Evolutionary conservation across 2,797 vertebrate genomes (phyloP), one percentile per base, ranked within the genome.

Genomic region (Sciaenops ocellatus): DNA sequence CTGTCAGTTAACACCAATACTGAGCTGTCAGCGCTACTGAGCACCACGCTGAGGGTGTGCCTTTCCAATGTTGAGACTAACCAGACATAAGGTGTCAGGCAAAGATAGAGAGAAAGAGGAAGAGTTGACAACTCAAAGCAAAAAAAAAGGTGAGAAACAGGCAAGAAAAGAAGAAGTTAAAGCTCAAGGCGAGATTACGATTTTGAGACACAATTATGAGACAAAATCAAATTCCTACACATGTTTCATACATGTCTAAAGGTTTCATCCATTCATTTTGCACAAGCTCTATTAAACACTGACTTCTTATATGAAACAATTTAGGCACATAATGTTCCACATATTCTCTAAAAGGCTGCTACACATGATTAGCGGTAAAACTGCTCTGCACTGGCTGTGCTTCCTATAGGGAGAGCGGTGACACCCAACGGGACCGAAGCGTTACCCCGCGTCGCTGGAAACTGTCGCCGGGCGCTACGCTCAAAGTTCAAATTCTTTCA

Each of bases 1-100:
- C 84, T 51, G 76, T 84, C 82, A 70, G 78, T 86, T 85, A 71
- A 81, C 77, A 79, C 82, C 82, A 82, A 78, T 38, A 72, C 75
- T 48, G n/a, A 83, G 68, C 82, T 68, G 85, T 80, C 87, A 83
- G 69, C 73, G 67, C 65, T 30, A 63, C 51, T 46, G 72, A 75
- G 66, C 67, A 57, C 50, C 68, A 67, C 5, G 66, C 67, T 46
- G 63, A 80, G 78, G 84, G 90, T 42, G 84, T 85, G 84, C 28
- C 86, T 85, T 70, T 63, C 47, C 69, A 76, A 77, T 18, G 1
- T 26, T 69, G 71, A 86, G 60, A 69, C 85, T 55, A 62, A 84
- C 38, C 76, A 85, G 70, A 87, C 63, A 65, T 68, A 83, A 83
- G 76, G 79, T 89, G 84, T 81, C 66, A 67, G 54, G 70, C 65